A percentile compares a stretch with the other conserved stretches of the same genome.
Conservation (phyloP, 2,888 invertebrate genomes). For the Drosophila putrida region DNA sequence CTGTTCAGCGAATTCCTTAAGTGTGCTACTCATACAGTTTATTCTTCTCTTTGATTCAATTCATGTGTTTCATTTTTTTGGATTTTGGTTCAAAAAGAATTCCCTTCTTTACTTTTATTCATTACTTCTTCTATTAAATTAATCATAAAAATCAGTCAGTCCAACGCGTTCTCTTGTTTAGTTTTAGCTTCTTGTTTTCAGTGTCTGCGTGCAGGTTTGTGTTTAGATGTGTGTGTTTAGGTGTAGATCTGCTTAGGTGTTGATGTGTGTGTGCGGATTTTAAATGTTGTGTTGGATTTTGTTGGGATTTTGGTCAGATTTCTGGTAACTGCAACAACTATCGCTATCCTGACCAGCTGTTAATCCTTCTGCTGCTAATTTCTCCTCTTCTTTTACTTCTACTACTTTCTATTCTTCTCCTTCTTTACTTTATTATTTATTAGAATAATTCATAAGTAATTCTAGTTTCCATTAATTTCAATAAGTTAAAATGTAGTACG, state of each 20-base stretch:
- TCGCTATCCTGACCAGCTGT: slow-evolving; percentile 27
- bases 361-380: slow-evolving; percentile 23
- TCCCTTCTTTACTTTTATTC: slow-evolving; percentile 5
- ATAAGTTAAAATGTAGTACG: slow-evolving; percentile 75
- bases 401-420: background rate
- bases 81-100: slow-evolving; percentile 6
- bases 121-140: slow-evolving; percentile 47
- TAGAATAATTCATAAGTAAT: slow-evolving; percentile 58
- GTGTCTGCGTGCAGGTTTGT: slow-evolving; percentile 12
- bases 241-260: slow-evolving; percentile 11
- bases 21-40: slow-evolving; percentile 40
- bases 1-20: slow-evolving; percentile 68
- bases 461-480: slow-evolving; percentile 61
- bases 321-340: slow-evolving; percentile 7
- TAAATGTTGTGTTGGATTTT: slow-evolving; percentile 16
- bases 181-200: slow-evolving; percentile 52
- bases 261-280: slow-evolving; percentile 18
- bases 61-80: slow-evolving; percentile 38
- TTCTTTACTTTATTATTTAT: slow-evolving; percentile 18
- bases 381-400: slow-evolving; percentile 11
- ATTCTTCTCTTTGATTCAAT: slow-evolving; percentile 32
- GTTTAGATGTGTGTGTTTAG: slow-evolving; percentile 1
- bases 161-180: slow-evolving; percentile 66
- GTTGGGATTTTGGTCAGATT: slow-evolving; percentile 24
- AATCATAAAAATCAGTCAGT: slow-evolving; percentile 78